These are phyloP conservation scores for Psophia crepitans DNA, from an alignment of 2,113 vertebrate species.

Conservation along the genomic window DNA sequence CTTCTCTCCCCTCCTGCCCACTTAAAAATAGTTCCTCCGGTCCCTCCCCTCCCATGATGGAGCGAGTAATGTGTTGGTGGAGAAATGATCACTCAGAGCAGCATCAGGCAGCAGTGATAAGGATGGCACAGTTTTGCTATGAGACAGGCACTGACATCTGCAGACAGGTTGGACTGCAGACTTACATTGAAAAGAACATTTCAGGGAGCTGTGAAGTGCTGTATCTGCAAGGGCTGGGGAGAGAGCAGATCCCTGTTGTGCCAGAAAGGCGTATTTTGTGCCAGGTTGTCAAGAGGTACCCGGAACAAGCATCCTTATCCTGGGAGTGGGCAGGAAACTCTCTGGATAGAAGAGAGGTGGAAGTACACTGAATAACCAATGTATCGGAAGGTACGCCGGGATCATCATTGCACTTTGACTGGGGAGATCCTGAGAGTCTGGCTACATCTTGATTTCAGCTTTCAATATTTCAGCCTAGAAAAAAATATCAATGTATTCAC, in stretches of 20 bases:
- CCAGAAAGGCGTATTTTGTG: background rate
- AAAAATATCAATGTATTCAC: background rate
- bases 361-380: background rate
- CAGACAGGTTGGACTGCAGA: background rate
- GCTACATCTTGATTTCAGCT: background rate
- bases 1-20: background rate
- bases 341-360: background rate
- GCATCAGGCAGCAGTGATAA: background rate
- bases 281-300: background rate
- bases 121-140: background rate
- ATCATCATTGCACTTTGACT: background rate
- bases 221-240: background rate
- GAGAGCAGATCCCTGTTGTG: background rate
- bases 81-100: background rate
- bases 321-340: background rate
- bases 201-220: background rate
- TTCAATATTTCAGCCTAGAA: background rate
- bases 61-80: background rate
- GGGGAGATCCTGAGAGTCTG: background rate
- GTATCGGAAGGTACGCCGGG: background rate
- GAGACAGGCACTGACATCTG: background rate
- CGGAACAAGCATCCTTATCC: background rate
- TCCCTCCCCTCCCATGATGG: accelerated
- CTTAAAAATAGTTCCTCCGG: background rate
- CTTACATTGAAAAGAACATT: background rate